These are phyloP conservation scores for Gobionotothen gibberifrons DNA, from an alignment of 2,797 vertebrate species.

Conservation along the genomic window DNA sequence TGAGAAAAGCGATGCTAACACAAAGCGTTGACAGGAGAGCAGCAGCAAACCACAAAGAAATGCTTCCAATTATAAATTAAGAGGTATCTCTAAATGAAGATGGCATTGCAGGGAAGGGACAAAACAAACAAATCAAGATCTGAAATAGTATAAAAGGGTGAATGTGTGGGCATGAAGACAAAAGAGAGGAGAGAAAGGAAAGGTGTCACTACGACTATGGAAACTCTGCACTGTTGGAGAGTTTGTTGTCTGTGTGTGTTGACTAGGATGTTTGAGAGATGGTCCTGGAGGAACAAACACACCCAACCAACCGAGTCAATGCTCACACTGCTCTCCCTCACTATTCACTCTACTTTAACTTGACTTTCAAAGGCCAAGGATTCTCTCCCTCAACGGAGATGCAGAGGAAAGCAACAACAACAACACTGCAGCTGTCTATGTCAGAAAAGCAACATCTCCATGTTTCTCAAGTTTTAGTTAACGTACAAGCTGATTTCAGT, in stretches of 20 bases:
- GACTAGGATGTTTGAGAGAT: slow-evolving; percentile 73
- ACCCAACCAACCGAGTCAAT: slow-evolving; percentile 75
- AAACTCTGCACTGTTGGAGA: slow-evolving; percentile 45
- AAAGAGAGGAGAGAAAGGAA: slow-evolving; percentile 12
- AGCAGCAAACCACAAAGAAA: slow-evolving; percentile 38
- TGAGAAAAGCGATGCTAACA: slow-evolving; percentile 17
- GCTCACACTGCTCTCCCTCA: slow-evolving; percentile 61
- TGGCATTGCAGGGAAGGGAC: slow-evolving; percentile 11
- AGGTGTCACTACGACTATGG: slow-evolving; percentile 45
- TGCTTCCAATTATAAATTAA: slow-evolving; percentile 36
- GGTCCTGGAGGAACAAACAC: slow-evolving; percentile 79
- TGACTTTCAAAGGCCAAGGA: slow-evolving; percentile 74
- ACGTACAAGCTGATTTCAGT: slow-evolving; percentile 24
- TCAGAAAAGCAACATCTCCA: slow-evolving; percentile 49
- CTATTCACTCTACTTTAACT: slow-evolving; percentile 70
- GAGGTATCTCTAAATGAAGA: slow-evolving; percentile 41
- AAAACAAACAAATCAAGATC: slow-evolving; percentile 33
- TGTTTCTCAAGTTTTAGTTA: slow-evolving; percentile 37
- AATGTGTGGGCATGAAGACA: slow-evolving; percentile 38
- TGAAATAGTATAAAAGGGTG: slow-evolving; percentile 7
- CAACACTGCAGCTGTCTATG: slow-evolving; percentile 50
- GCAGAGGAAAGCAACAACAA: slow-evolving; percentile 51
- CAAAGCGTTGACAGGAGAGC: slow-evolving; percentile 33
- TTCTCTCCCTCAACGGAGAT: slow-evolving; percentile 67
- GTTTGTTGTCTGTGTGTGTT: slow-evolving; percentile 64